Conservation (phyloP, 2,888 invertebrate genomes). For the Antheraea assamensis region DNA sequence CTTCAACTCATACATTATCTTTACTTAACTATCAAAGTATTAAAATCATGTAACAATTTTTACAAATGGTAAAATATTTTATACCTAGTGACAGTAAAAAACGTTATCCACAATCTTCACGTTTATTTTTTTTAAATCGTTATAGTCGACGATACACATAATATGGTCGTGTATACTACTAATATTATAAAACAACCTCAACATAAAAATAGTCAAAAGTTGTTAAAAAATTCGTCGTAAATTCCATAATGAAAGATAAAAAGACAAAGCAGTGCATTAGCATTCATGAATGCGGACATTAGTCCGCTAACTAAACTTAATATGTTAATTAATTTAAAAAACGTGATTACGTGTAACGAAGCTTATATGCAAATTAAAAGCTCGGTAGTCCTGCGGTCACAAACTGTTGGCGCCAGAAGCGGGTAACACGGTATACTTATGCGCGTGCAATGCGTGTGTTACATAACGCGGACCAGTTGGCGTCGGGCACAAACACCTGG, state of each 20-base stretch:
- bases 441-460: constrained; percentile 48
- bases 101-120: background rate
- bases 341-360: constrained; percentile 1
- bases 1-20: too few species aligned
- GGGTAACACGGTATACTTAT: constrained; percentile 24
- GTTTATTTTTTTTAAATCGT: too few species aligned
- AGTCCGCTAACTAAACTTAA: background rate
- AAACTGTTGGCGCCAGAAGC: constrained; percentile 51
- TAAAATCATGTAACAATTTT: constrained; percentile 42
- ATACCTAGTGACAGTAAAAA: background rate
- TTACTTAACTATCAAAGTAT: background rate
- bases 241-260: background rate
- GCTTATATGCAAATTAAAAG: constrained; percentile 39
- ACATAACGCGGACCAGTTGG: constrained; percentile 63
- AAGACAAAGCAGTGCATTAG: background rate
- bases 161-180: background rate
- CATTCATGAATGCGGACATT: background rate
- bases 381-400: constrained; percentile 48
- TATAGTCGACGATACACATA: background rate
- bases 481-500: constrained; percentile 39
- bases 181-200: background rate
- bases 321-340: constrained; percentile 11
- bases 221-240: background rate
- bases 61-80: constrained; percentile 27
- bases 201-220: background rate